Evolutionary conservation across 2,113 vertebrate species (phyloP).

Genomic region (Nymphicus hollandicus): DNA sequence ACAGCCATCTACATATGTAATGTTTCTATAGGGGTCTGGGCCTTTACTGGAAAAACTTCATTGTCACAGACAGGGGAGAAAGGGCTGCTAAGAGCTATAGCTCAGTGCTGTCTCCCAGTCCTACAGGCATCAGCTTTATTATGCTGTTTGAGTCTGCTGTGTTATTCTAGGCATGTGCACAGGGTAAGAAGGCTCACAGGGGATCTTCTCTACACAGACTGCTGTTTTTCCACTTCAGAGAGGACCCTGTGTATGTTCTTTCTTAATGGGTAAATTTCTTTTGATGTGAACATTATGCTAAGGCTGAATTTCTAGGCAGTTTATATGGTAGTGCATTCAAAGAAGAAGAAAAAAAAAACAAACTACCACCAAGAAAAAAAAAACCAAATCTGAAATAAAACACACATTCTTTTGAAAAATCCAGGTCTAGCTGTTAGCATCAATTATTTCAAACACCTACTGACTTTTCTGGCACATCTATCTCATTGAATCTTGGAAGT

Average conservation of each 20-base stretch:
- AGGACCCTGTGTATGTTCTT: neutral
- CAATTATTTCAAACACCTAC: constrained; percentile 45
- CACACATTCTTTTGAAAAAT: constrained; percentile 38
- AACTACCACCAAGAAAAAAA: neutral
- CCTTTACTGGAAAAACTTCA: neutral
- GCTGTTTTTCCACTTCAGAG: constrained; percentile 6
- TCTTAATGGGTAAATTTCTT: constrained; percentile 26
- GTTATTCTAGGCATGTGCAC: neutral
- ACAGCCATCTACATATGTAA: neutral
- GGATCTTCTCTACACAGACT: neutral
- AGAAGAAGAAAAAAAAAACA: neutral
- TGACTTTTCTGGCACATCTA: constrained; percentile 45
- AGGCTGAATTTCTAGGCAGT: constrained; percentile 30
- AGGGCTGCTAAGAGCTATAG: neutral
- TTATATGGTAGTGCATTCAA: neutral
- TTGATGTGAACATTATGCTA: constrained; percentile 54
- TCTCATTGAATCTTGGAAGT: constrained; percentile 4
- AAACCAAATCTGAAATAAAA: neutral
- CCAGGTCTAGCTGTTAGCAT: neutral
- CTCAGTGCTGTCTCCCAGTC: neutral
- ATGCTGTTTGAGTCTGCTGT: neutral
- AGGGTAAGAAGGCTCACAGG: neutral
- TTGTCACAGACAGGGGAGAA: rapidly evolving
- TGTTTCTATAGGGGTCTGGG: rapidly evolving
- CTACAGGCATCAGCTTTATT: neutral